Evolutionary conservation across 2,113 vertebrate genomes (phyloP), one percentile per base, ranked within the genome.

Genomic region (Zosterops hypoxanthus): DNA sequence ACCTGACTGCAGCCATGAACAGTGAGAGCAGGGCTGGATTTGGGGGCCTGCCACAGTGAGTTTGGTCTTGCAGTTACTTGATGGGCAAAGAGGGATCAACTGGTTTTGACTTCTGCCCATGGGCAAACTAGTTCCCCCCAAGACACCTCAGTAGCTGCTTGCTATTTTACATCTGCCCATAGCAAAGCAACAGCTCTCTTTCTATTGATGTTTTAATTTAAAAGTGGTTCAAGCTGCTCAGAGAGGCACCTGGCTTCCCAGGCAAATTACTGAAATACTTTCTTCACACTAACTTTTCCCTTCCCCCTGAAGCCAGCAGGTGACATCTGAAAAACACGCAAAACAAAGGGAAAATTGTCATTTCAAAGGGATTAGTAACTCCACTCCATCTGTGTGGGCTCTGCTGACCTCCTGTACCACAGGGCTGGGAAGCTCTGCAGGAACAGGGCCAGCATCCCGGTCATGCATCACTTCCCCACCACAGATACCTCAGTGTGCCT

Each of bases 301-400:
- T 79, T 76, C 10, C 12, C 50, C 46, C 61, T 71, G 49, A 85
- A 87, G 78, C 86, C 81, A 95, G 75, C 78, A 91, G 87, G 82
- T 97, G 86, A 95, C 91, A 94, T 93, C 91, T 94, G 94, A 82
- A 90, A 96, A 88, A 70, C 47, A 90, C 55, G 65, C 8, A 61
- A 82, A 95, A 81, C 69, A 90, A 77, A 91, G 79, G 83, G 39
- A 33, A 59, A 83, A 52, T 52, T 76, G 73, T 82, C 2, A 22
- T 85, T 85, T 89, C 34, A 50, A 85, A 94, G 75, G 41, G 18
- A 72, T 85, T 42, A 89, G 73, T 52, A 69, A 68, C 41, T 57
- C 33, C 79, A 55, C 34, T 39, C 61, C 3, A 10, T 71, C 76
- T 6, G 5, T 70, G 86, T 60, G 59, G 66, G 50, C 57, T 34